A percentile compares a stretch with the other conserved stretches of the same genome.
These are phyloP conservation scores for Cryptus armator DNA, from an alignment of 2,888 invertebrate species.

Conservation along the genomic window DNA sequence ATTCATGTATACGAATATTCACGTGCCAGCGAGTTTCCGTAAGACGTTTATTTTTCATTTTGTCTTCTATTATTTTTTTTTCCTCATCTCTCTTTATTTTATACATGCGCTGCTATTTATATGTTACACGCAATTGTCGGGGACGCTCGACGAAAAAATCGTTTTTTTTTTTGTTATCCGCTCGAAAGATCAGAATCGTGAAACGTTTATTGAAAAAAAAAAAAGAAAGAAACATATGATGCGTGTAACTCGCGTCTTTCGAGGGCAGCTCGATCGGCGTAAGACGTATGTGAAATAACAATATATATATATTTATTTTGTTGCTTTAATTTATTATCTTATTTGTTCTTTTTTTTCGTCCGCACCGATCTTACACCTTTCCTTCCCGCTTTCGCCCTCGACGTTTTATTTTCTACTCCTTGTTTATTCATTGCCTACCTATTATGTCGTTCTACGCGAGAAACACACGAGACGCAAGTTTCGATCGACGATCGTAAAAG, in stretches of 20 bases:
- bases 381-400: background rate
- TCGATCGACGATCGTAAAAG: conserved; percentile 24
- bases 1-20: conserved; percentile 56
- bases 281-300: conserved; percentile 78
- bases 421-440: background rate
- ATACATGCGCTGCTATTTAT: conserved; percentile 55
- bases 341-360: conserved; percentile 61
- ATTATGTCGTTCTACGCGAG: background rate
- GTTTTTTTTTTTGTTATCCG: conserved; percentile 27
- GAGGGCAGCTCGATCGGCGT: conserved; percentile 72
- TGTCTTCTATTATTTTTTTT: conserved; percentile 69
- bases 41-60: conserved; percentile 67
- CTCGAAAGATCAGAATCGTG: conserved; percentile 4
- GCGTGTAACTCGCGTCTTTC: conserved; percentile 51
- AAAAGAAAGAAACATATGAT: conserved; percentile 43
- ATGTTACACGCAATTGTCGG: conserved; percentile 34
- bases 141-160: conserved; percentile 41
- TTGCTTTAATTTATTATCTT: conserved; percentile 79
- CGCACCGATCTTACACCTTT: background rate
- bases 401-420: background rate
- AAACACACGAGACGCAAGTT: background rate
- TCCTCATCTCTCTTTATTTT: conserved; percentile 42
- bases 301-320: conserved; percentile 81
- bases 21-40: conserved; percentile 54
- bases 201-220: conserved; percentile 3